phyloP scores from a whole-genome alignment of 2,113 vertebrate species.

The Entomyzon cyanotis region DNA sequence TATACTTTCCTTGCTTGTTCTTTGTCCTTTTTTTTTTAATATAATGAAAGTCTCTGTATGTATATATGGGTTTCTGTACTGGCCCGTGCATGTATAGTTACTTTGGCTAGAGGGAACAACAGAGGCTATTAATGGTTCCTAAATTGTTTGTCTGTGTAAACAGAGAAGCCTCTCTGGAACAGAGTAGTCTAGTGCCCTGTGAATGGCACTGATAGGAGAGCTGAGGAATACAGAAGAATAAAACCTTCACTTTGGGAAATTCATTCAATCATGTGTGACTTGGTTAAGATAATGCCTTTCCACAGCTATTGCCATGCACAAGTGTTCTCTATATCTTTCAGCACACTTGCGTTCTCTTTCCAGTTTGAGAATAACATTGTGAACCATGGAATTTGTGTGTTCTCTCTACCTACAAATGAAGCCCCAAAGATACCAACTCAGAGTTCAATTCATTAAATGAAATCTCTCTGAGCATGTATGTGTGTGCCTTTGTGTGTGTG shows the following conservation, averaged over 20 bases:
- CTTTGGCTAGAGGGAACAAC: neutral
- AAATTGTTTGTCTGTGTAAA: neutral
- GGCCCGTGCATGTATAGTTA: neutral
- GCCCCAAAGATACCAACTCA: neutral
- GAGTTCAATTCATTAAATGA: neutral
- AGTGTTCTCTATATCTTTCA: neutral
- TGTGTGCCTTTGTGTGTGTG: neutral
- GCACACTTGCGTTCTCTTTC: neutral
- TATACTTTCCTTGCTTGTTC: neutral
- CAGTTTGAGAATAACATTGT: constrained; percentile 3
- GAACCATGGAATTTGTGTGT: neutral
- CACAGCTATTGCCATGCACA: neutral
- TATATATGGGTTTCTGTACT: neutral
- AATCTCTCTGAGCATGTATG: neutral
- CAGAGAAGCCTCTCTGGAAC: neutral
- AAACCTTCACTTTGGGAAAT: constrained; percentile 30
- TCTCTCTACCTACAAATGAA: neutral
- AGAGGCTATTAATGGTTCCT: neutral
- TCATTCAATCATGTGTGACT: neutral
- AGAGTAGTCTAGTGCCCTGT: neutral
- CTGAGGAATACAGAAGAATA: constrained; percentile 1
- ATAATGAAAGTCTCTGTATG: neutral
- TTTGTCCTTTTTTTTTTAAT: neutral
- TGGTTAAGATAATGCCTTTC: neutral
- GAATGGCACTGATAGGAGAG: neutral